phyloP scores from a whole-genome alignment of 2,113 vertebrate species.

The Lepisosteus oculatus region DNA sequence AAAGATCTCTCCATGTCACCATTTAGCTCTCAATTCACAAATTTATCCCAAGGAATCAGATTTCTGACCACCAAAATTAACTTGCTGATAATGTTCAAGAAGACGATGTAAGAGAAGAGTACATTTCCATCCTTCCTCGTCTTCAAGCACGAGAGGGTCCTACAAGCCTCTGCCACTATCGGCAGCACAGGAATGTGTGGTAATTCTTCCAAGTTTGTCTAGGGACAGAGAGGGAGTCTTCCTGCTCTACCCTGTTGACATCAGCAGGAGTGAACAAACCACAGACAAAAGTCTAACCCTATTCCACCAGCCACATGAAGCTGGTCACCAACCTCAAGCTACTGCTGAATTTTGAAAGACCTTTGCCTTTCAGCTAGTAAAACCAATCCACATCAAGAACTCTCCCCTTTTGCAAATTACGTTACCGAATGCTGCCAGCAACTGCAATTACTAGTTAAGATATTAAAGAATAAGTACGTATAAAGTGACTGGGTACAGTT shows the following conservation, averaged over 20 bases:
- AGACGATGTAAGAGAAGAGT: no score
- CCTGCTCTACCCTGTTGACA: not conserved
- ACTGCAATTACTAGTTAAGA: not conserved
- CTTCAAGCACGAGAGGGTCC: not conserved
- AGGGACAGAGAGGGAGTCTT: not conserved
- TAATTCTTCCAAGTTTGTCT: not conserved
- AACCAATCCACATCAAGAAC: no score
- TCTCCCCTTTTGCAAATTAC: not conserved
- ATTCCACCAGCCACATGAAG: not conserved
- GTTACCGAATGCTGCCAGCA: not conserved
- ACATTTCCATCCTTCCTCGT: no score
- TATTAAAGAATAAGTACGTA: not conserved
- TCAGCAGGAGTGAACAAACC: not conserved
- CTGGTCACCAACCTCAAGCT: not conserved
- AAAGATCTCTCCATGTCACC: not conserved
- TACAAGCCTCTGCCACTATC: not conserved
- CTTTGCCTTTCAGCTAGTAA: not conserved
- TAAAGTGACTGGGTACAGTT: no score
- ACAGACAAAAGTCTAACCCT: not conserved
- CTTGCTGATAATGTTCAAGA: no score
- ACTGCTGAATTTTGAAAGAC: not conserved
- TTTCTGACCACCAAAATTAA: no score
- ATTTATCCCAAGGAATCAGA: no score
- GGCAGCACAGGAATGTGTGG: not conserved
- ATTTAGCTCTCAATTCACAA: not conserved